Conservation (phyloP, 1,140 invertebrate genomes). For the Campoletis sonorensis region DNA sequence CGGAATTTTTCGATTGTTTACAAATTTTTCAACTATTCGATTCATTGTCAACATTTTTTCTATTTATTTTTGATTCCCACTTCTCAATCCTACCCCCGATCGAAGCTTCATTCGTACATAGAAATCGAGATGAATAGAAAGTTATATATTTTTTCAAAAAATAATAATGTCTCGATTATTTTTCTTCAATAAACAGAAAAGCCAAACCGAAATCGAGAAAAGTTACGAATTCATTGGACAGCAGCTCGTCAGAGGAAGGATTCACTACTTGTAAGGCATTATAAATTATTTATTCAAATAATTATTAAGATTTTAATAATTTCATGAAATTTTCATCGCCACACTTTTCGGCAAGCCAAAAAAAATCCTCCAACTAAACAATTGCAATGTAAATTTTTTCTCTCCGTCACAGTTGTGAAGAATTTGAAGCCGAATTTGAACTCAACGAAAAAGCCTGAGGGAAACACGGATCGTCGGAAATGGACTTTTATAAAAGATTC, state of each 20-base stretch:
- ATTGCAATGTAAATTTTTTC: not conserved
- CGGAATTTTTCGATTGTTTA: too few species aligned
- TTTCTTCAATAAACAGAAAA: conserved; percentile 56
- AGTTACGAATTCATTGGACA: conserved; percentile 45
- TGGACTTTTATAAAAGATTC: conserved; percentile 26
- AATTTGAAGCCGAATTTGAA: conserved; percentile 37
- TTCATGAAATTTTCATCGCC: not conserved
- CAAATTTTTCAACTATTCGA: too few species aligned
- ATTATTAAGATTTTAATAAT: not conserved
- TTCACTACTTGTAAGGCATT: conserved; percentile 56
- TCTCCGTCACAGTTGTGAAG: conserved; percentile 53
- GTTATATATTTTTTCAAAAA: too few species aligned
- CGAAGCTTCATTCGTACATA: too few species aligned
- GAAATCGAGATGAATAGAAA: too few species aligned
- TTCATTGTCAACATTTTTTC: too few species aligned
- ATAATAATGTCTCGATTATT: too few species aligned
- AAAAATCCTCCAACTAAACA: conserved; percentile 14
- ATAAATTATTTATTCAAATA: not conserved
- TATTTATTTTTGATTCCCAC: too few species aligned
- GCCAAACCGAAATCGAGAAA: conserved; percentile 45
- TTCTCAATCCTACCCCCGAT: too few species aligned
- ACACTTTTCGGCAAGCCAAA: conserved; percentile 4
- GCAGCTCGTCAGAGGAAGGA: conserved; percentile 62
- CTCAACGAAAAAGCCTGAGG: conserved; percentile 3
- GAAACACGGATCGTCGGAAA: not conserved